phyloP scores from a whole-genome alignment of 2,888 invertebrate genomes.

The Tethea ocularis region DNA sequence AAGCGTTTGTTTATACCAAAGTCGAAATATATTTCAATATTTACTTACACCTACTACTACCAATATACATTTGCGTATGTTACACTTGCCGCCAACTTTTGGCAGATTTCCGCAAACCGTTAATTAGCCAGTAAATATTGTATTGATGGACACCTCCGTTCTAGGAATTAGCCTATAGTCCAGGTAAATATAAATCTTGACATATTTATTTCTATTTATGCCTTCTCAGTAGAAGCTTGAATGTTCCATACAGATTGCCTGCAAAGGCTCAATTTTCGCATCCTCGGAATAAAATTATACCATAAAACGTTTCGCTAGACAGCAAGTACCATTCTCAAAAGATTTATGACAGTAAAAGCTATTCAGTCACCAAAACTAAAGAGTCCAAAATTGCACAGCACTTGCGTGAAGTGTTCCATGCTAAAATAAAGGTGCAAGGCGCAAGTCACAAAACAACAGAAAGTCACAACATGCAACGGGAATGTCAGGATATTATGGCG shows the following conservation, averaged over 20 bases:
- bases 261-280: background rate
- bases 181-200: background rate
- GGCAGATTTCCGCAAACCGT: conserved; percentile 41
- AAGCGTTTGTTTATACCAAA: conserved; percentile 5
- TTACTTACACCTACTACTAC: conserved; percentile 27
- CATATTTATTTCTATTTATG: background rate
- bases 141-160: conserved; percentile 42
- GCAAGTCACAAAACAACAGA: conserved; percentile 32
- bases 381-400: background rate
- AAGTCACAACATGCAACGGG: conserved; percentile 36
- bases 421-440: conserved; percentile 11
- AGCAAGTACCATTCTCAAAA: too few relatives aligned
- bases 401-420: background rate
- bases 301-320: too few relatives aligned
- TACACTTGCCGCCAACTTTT: conserved; percentile 37
- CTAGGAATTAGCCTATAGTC: conserved; percentile 29
- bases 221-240: too few relatives aligned
- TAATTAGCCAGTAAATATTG: conserved; percentile 53
- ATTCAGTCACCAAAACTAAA: too few relatives aligned
- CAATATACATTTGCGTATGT: conserved; percentile 33
- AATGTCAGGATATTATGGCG: conserved; percentile 26
- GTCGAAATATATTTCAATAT: conserved; percentile 34
- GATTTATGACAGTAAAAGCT: too few relatives aligned
- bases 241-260: too few relatives aligned
- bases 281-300: background rate